Percentiles rank a stretch among this genome's conserved stretches.
phyloP scores from a whole-genome alignment of 2,113 vertebrate genomes.

The Formicarius rufipectus region DNA sequence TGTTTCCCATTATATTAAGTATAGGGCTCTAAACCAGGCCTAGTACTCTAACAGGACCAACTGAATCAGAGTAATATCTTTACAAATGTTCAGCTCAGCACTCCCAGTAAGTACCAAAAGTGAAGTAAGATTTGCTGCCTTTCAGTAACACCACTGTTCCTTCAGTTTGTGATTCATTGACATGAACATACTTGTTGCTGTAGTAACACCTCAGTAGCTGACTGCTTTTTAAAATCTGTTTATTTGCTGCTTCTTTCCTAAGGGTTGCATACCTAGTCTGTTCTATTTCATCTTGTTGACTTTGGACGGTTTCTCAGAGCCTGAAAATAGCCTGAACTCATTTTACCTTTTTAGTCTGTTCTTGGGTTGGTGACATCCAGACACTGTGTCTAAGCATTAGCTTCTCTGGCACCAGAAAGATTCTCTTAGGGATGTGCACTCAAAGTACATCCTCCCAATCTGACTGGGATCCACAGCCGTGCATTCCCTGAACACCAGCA shows the following conservation, averaged over 20 bases:
- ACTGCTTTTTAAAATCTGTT: not conserved
- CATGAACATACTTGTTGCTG: not conserved
- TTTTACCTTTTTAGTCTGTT: not conserved
- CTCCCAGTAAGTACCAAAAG: not conserved
- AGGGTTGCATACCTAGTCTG: not conserved
- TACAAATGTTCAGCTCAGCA: not conserved
- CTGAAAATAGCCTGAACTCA: not conserved
- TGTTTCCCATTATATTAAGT: not conserved
- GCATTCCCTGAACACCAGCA: not conserved
- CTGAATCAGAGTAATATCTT: not conserved
- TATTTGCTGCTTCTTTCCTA: not conserved
- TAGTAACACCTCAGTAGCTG: not conserved
- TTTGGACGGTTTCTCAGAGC: not conserved
- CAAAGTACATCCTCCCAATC: not conserved
- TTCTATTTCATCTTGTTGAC: not conserved
- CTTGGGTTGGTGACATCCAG: not conserved
- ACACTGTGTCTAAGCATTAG: not conserved
- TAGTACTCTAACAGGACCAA: not conserved
- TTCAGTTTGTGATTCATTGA: not conserved
- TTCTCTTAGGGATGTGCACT: not conserved
- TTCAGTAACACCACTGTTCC: not conserved
- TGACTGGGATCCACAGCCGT: not conserved
- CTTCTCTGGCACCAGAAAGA: not conserved
- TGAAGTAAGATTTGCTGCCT: not conserved
- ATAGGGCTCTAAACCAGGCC: not conserved